Percentiles rank a stretch among this genome's conserved stretches.
Conservation (phyloP, 2,113 vertebrate genomes). For the Hirundichthys speculiger region DNA sequence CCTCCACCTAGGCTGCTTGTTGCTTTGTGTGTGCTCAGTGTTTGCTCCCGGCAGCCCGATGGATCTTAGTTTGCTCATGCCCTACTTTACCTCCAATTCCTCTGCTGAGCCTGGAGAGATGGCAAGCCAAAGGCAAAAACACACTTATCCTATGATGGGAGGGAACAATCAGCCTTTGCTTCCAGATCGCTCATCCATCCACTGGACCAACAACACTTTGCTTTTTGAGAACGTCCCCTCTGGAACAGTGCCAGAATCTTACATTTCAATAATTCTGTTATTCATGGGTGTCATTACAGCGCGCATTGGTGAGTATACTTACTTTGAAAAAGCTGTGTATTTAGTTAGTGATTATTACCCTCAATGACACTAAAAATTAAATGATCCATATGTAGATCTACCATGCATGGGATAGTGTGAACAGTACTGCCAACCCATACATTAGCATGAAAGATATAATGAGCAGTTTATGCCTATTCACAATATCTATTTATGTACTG, state of each 20-base stretch:
- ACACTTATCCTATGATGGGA: slow-evolving; percentile 71
- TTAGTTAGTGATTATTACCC: not conserved
- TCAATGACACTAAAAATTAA: too few relatives aligned
- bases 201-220: slow-evolving; percentile 87
- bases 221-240: slow-evolving; percentile 80
- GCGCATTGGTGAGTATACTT: slow-evolving; percentile 76
- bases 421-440: not conserved
- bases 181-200: slow-evolving; percentile 81
- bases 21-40: slow-evolving; percentile 83
- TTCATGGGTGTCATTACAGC: slow-evolving; percentile 85
- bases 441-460: not conserved
- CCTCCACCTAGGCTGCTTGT: slow-evolving; percentile 81
- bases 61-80: slow-evolving; percentile 77
- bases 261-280: slow-evolving; percentile 82
- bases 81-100: slow-evolving; percentile 68
- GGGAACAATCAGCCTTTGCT: slow-evolving; percentile 83
- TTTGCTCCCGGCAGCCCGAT: slow-evolving; percentile 85
- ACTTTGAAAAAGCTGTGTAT: not conserved
- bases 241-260: slow-evolving; percentile 77
- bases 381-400: too few relatives aligned
- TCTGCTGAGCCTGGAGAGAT: slow-evolving; percentile 63
- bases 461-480: not conserved
- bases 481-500: too few relatives aligned
- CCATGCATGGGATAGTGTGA: not conserved
- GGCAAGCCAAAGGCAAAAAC: slow-evolving; percentile 70